Evolutionary conservation across 2,888 invertebrate species (phyloP).

Genomic region (Pammene fasciana): DNA sequence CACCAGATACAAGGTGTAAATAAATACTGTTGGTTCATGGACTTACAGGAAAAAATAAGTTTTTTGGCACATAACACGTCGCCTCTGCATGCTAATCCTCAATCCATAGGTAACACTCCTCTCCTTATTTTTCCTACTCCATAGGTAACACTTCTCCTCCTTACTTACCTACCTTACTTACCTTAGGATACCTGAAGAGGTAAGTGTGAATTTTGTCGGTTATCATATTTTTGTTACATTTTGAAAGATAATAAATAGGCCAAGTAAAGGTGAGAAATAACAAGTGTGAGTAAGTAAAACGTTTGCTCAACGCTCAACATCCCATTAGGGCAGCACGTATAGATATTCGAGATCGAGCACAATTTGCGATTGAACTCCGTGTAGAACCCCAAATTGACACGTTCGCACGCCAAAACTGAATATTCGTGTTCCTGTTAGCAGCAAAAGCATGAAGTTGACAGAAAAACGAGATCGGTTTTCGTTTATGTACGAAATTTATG

Average conservation of each 20-base stretch:
- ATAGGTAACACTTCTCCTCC: too few species aligned
- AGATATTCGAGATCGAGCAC: constrained; percentile 14
- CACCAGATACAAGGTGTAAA: too few species aligned
- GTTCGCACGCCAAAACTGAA: constrained; percentile 27
- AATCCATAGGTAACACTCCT: too few species aligned
- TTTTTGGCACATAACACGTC: too few species aligned
- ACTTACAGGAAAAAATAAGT: too few species aligned
- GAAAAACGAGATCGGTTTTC: constrained; percentile 27
- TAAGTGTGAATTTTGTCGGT: neutral
- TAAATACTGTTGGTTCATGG: too few species aligned
- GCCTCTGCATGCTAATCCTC: too few species aligned
- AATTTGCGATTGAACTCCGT: constrained; percentile 35
- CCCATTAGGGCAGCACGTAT: constrained; percentile 31
- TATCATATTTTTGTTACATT: neutral
- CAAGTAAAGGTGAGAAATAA: constrained; percentile 17
- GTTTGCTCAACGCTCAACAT: constrained; percentile 1
- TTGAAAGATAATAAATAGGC: neutral
- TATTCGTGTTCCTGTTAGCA: neutral
- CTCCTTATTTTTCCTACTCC: too few species aligned
- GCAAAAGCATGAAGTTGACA: constrained; percentile 26
- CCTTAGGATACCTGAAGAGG: too few species aligned
- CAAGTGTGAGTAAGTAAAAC: constrained; percentile 30
- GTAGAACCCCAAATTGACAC: constrained; percentile 29
- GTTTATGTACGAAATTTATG: neutral
- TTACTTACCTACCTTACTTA: too few species aligned